phyloP scores from a whole-genome alignment of 1,140 invertebrate genomes.

The Anoplolepis gracilipes region DNA sequence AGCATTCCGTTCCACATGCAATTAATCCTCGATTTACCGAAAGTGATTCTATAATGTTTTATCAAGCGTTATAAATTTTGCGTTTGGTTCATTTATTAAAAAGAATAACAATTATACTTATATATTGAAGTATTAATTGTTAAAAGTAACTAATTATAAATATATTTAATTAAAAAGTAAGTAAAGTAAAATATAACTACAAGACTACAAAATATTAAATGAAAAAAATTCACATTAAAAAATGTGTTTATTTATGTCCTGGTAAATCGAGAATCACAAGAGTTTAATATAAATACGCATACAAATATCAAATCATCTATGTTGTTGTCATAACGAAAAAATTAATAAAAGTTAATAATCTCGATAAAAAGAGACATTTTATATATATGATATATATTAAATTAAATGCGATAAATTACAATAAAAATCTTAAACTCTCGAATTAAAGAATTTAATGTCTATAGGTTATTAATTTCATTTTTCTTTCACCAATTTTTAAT shows the following conservation, averaged over 20 bases:
- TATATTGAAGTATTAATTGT: neutral
- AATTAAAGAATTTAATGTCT: conserved; percentile 4
- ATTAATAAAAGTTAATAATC: neutral
- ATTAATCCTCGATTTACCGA: neutral
- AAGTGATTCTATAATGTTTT: neutral
- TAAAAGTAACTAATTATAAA: conserved; percentile 7
- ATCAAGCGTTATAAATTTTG: neutral
- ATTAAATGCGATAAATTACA: neutral
- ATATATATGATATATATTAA: no score
- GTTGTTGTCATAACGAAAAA: neutral
- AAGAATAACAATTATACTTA: neutral
- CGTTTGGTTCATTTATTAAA: no score
- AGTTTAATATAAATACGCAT: neutral
- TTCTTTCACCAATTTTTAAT: neutral
- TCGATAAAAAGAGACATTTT: neutral
- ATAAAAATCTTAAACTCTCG: neutral
- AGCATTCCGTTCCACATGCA: conserved; percentile 27
- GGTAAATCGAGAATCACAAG: neutral
- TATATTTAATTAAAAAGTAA: neutral
- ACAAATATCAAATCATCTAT: neutral
- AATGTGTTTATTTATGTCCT: neutral
- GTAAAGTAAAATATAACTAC: neutral
- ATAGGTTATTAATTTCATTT: neutral
- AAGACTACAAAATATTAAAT: neutral
- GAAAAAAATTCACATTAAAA: neutral